Evolutionary conservation across 2,797 vertebrate genomes (phyloP).

Genomic region (Chiloscyllium punctatum): DNA sequence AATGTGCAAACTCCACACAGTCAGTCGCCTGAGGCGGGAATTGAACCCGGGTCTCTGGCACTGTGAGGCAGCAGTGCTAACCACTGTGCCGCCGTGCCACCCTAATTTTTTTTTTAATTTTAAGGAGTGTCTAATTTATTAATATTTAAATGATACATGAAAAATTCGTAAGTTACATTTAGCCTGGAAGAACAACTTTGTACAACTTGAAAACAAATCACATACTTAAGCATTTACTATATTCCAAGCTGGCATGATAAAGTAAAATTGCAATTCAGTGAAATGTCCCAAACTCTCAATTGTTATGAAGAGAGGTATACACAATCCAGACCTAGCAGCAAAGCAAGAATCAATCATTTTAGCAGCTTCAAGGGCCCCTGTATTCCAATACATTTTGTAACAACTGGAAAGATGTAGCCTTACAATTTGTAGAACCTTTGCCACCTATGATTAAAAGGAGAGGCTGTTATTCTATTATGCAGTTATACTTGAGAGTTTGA

Average conservation of each 20-base stretch:
- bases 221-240: not conserved
- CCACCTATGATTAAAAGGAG: not conserved
- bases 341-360: not conserved
- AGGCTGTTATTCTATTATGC: not conserved
- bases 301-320: not conserved
- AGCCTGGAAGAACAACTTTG: slow-evolving; percentile 6
- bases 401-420: not conserved
- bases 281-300: not conserved
- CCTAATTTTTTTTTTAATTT: too few relatives aligned
- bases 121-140: slow-evolving; percentile 15
- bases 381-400: not conserved
- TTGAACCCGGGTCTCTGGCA: too few relatives aligned
- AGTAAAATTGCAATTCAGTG: not conserved
- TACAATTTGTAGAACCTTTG: not conserved
- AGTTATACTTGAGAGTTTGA: not conserved
- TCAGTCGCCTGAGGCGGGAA: too few relatives aligned
- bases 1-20: too few relatives aligned
- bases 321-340: not conserved
- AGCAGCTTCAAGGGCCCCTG: not conserved
- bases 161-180: slow-evolving; percentile 15
- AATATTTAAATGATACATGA: not conserved
- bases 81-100: too few relatives aligned
- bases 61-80: too few relatives aligned
- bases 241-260: not conserved
- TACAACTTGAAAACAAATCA: slow-evolving; percentile 2